These are phyloP conservation scores for Drosophila lini DNA, from an alignment of 1,140 invertebrate genomes.

Conservation along the genomic window DNA sequence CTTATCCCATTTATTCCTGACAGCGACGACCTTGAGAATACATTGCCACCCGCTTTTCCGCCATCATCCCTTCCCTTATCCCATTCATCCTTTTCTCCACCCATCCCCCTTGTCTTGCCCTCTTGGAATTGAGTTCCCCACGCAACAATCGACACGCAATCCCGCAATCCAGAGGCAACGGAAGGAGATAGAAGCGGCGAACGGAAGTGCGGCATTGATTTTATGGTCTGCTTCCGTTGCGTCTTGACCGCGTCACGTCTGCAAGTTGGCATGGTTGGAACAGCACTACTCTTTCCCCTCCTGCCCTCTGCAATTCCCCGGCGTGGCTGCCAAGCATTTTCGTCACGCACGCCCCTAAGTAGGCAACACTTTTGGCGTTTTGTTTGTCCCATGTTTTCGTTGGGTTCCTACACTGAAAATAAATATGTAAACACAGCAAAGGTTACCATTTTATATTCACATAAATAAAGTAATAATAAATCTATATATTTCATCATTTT, in stretches of 20 bases:
- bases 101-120: neutral
- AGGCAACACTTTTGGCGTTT: constrained; percentile 41
- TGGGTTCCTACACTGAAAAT: constrained; percentile 7
- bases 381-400: constrained; percentile 8
- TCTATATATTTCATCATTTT: neutral
- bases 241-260: constrained; percentile 59
- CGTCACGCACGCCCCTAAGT: constrained; percentile 60
- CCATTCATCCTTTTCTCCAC: neutral
- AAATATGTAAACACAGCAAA: neutral
- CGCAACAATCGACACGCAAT: constrained; percentile 55
- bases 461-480: neutral
- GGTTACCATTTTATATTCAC: no score
- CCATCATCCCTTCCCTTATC: neutral
- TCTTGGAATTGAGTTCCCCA: constrained; percentile 29
- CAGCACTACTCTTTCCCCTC: neutral
- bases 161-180: constrained; percentile 4
- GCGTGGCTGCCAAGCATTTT: constrained; percentile 25
- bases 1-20: constrained; percentile 35
- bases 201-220: constrained; percentile 56
- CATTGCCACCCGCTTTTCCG: neutral
- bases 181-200: constrained; percentile 5
- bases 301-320: neutral
- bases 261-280: constrained; percentile 12
- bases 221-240: constrained; percentile 62
- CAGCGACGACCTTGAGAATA: constrained; percentile 38